Percentiles rank a stretch among this genome's conserved stretches.
These are phyloP conservation scores for Terrapene triunguis DNA, from an alignment of 2,113 vertebrate species.

Conservation along the genomic window DNA sequence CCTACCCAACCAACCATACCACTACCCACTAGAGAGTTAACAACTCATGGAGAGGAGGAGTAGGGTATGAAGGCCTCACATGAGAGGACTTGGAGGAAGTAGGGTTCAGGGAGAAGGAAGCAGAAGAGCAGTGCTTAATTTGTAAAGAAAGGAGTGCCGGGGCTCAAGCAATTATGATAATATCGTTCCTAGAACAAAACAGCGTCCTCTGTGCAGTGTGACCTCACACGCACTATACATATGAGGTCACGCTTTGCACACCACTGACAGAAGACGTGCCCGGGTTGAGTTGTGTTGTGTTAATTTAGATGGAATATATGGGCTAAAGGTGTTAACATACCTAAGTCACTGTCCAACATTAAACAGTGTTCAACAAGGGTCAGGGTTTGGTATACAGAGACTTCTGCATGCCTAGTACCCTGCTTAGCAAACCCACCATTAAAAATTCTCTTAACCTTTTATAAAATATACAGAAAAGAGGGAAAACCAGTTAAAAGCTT, in stretches of 20 bases:
- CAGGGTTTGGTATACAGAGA: too few relatives aligned
- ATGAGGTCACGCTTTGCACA: background rate
- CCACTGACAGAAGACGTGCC: background rate
- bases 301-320: background rate
- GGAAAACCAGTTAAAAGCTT: background rate
- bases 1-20: too few relatives aligned
- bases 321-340: background rate
- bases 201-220: background rate
- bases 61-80: background rate
- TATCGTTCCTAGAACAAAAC: background rate
- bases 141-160: background rate
- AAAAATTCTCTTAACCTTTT: too few relatives aligned
- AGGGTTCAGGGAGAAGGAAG: background rate
- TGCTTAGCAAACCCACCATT: too few relatives aligned
- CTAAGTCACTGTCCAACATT: too few relatives aligned
- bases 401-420: too few relatives aligned
- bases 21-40: background rate
- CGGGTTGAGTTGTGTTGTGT: background rate
- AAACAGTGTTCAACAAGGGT: too few relatives aligned
- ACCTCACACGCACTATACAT: background rate
- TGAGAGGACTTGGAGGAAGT: background rate
- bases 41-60: background rate
- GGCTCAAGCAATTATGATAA: background rate
- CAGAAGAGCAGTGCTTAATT: background rate
- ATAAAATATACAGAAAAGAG: too few relatives aligned